Evolutionary conservation across 92 coral and sea anemone genomes (phyloP).

Genomic region (Palythoa grandis): DNA sequence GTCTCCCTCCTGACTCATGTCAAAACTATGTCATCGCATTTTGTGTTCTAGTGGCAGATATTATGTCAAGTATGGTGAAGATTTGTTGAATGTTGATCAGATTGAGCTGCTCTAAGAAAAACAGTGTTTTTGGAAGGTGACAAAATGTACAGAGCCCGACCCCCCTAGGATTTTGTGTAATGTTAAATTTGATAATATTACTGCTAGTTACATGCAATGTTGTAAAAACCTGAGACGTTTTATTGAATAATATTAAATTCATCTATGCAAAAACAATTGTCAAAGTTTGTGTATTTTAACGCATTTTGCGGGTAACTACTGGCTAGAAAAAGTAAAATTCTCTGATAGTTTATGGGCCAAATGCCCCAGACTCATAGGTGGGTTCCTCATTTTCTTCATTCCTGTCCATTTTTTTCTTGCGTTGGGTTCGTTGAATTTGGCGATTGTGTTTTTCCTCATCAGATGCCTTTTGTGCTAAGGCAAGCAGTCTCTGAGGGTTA

Average conservation of each 20-base stretch:
- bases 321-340: slow-evolving; percentile 1
- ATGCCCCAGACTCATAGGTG: slow-evolving; percentile 51
- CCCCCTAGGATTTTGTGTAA: slow-evolving; percentile 5
- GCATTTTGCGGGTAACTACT: neutral
- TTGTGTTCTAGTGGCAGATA: neutral
- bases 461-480: slow-evolving; percentile 40
- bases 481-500: slow-evolving; percentile 45
- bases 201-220: neutral
- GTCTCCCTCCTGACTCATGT: slow-evolving; percentile 15
- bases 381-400: slow-evolving; percentile 38
- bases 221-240: slow-evolving; percentile 3
- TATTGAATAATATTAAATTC: neutral
- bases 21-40: slow-evolving; percentile 23
- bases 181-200: neutral
- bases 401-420: slow-evolving; percentile 36
- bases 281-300: neutral
- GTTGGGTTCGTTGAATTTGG: slow-evolving; percentile 50
- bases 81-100: slow-evolving; percentile 1
- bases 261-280: too few relatives aligned
- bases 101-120: slow-evolving; percentile 30
- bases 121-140: neutral
- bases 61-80: slow-evolving; percentile 10
- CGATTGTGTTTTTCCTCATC: slow-evolving; percentile 33
- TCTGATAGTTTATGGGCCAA: slow-evolving; percentile 39
- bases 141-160: slow-evolving; percentile 9